phyloP scores from a whole-genome alignment of 2,888 invertebrate genomes.

The Synergus umbraculus region DNA sequence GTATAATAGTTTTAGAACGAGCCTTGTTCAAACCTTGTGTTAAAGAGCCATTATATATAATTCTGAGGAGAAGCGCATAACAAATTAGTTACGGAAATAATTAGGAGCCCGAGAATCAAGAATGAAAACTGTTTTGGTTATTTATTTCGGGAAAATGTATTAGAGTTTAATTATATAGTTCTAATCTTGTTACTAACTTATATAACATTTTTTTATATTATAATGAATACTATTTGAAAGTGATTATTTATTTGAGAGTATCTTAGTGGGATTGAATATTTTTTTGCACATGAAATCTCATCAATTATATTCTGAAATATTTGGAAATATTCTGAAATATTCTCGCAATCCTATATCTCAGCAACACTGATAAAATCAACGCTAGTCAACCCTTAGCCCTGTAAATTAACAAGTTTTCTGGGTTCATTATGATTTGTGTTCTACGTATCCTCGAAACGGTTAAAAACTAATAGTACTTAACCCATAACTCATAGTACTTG shows the following conservation, averaged over 20 bases:
- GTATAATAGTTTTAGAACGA: conserved; percentile 22
- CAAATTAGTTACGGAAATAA: conserved; percentile 29
- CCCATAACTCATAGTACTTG: conserved; percentile 38
- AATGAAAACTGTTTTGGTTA: neutral
- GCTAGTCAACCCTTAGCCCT: conserved; percentile 31
- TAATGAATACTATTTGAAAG: too few relatives aligned
- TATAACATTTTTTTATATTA: neutral
- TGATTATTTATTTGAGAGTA: too few relatives aligned
- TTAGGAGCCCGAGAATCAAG: conserved; percentile 18
- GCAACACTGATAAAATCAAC: conserved; percentile 24
- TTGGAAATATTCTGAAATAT: neutral
- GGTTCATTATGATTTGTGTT: conserved; percentile 35
- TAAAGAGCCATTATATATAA: conserved; percentile 26
- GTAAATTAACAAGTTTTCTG: conserved; percentile 31
- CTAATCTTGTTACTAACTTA: neutral
- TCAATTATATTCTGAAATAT: neutral
- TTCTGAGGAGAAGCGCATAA: neutral
- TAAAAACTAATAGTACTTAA: conserved; percentile 37
- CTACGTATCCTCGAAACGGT: conserved; percentile 23
- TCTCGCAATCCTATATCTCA: neutral
- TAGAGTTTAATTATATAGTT: neutral
- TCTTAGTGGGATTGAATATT: too few relatives aligned
- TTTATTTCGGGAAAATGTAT: conserved; percentile 9
- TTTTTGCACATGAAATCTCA: neutral
- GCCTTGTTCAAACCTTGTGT: conserved; percentile 3